phyloP scores from a whole-genome alignment of 2,113 vertebrate species.

The Heloderma charlesbogerti region DNA sequence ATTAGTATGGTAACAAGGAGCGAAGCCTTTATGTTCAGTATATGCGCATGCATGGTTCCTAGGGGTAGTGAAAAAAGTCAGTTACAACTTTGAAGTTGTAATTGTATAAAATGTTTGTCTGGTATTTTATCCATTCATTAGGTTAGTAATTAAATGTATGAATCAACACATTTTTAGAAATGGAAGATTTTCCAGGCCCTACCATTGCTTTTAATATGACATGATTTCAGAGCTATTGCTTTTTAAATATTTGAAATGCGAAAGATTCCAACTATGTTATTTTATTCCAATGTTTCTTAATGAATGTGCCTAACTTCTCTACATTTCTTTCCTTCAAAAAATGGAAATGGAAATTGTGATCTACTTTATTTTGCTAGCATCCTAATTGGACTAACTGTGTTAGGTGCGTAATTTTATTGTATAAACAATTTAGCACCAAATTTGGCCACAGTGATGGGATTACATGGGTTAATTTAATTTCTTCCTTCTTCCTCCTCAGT shows the following conservation, averaged over 20 bases:
- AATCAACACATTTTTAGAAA: neutral
- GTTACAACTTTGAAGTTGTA: too few relatives aligned
- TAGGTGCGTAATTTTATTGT: constrained; percentile 1
- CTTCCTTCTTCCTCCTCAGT: constrained; percentile 38
- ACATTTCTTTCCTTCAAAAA: neutral
- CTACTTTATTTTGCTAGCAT: neutral
- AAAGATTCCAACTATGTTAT: neutral
- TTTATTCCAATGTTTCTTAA: neutral
- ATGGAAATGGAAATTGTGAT: fast-evolving
- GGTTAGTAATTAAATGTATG: neutral
- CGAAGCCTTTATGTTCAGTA: neutral
- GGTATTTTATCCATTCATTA: too few relatives aligned
- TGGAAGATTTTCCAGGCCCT: neutral
- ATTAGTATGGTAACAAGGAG: too few relatives aligned
- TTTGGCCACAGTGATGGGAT: neutral
- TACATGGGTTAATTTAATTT: neutral
- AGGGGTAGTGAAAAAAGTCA: too few relatives aligned
- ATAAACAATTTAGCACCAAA: neutral
- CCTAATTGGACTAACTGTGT: neutral
- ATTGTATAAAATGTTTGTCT: too few relatives aligned
- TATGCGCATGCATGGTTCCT: neutral
- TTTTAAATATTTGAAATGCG: neutral
- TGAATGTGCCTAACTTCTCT: neutral
- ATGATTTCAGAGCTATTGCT: neutral
- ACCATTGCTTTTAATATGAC: neutral